These are phyloP conservation scores for Scomber colias DNA, from an alignment of 2,113 vertebrate genomes.

Conservation along the genomic window DNA sequence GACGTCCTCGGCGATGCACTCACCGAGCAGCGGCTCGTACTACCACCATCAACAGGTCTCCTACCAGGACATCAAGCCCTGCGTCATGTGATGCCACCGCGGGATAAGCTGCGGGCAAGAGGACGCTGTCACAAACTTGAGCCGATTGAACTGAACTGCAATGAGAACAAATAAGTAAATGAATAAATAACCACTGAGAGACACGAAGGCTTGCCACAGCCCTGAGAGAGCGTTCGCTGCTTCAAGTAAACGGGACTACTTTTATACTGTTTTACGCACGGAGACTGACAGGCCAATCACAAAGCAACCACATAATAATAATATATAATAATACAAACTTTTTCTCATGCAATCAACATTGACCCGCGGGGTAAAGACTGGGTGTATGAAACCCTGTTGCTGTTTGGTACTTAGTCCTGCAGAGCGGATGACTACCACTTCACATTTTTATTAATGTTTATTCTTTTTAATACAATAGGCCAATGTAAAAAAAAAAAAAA, in stretches of 20 bases:
- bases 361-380: conserved; percentile 61
- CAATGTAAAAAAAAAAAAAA: conserved; percentile 57
- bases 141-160: conserved; percentile 49
- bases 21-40: conserved; percentile 91
- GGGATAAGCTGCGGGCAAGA: conserved; percentile 22
- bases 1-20: conserved; percentile 97
- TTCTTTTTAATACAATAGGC: conserved; percentile 64
- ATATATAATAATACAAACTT: conserved; percentile 72
- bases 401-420: conserved; percentile 86
- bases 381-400: conserved; percentile 61
- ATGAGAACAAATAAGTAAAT: conserved; percentile 15
- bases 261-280: conserved; percentile 43
- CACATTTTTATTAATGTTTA: conserved; percentile 66
- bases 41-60: conserved; percentile 98
- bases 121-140: conserved; percentile 56
- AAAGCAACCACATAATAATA: conserved; percentile 67
- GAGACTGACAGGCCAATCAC: conserved; percentile 56
- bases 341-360: conserved; percentile 51
- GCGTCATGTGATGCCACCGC: conserved; percentile 92
- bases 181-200: conserved; percentile 67
- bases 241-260: conserved; percentile 62
- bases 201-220: conserved; percentile 40
- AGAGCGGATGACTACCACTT: conserved; percentile 83
- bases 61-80: conserved; percentile 99
- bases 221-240: conserved; percentile 40